phyloP scores from a whole-genome alignment of 2,797 vertebrate species.

The Mycteria americana region DNA sequence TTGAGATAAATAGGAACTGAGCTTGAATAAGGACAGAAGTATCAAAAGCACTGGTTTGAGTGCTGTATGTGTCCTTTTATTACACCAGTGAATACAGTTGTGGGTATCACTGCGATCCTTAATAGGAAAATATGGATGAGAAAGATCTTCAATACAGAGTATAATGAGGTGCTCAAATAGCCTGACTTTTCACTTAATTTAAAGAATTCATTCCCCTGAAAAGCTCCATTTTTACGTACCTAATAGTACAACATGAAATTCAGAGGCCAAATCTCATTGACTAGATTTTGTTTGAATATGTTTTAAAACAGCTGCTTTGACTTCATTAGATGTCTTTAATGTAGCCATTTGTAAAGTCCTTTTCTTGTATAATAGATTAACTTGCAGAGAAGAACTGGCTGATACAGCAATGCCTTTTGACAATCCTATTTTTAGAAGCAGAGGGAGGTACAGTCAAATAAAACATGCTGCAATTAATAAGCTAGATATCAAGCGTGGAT shows the following conservation, averaged over 20 bases:
- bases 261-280: conserved; percentile 43
- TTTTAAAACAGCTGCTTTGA: conserved; percentile 60
- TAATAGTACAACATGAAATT: conserved; percentile 53
- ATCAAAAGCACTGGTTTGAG: conserved; percentile 38
- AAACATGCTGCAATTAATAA: conserved; percentile 28
- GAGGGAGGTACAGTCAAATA: conserved; percentile 35
- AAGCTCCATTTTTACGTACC: conserved; percentile 42
- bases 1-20: conserved; percentile 40
- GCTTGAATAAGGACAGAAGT: conserved; percentile 31
- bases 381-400: neutral
- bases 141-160: conserved; percentile 54
- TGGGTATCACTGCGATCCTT: conserved; percentile 49
- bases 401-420: conserved; percentile 15
- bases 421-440: conserved; percentile 58
- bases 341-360: conserved; percentile 54
- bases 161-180: conserved; percentile 68
- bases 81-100: conserved; percentile 53
- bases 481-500: neutral
- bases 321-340: conserved; percentile 62
- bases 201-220: conserved; percentile 62
- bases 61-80: conserved; percentile 47
- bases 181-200: conserved; percentile 65
- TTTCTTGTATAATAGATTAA: conserved; percentile 57
- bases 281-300: conserved; percentile 57
- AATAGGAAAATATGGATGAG: conserved; percentile 67